Percentiles rank a stretch among this genome's conserved stretches.
Conservation (phyloP, 2,113 vertebrate genomes). For the Muscicapa adusta region DNA sequence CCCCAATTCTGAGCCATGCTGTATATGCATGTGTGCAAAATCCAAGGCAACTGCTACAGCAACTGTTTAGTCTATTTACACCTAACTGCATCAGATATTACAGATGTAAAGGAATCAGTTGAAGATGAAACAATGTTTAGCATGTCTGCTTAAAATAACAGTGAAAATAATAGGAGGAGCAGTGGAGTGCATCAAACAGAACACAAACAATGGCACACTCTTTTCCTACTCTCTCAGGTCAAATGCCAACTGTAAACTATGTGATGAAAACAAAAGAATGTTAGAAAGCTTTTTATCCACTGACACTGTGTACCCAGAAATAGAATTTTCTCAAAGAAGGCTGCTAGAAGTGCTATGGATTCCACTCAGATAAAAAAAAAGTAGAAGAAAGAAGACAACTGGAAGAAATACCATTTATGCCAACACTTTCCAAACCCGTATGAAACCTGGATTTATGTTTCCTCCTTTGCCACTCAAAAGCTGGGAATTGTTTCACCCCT, state of each 20-base stretch:
- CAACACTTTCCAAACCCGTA: background rate
- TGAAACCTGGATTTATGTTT: constrained; percentile 1
- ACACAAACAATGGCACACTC: background rate
- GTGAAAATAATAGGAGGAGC: background rate
- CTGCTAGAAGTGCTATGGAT: background rate
- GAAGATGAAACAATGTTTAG: constrained; percentile 28
- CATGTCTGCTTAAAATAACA: constrained; percentile 24
- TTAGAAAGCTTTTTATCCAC: background rate
- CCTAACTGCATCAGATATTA: background rate
- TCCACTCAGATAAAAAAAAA: background rate
- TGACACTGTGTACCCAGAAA: background rate
- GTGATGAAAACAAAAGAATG: constrained; percentile 49
- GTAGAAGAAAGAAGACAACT: constrained; percentile 4
- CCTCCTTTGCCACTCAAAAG: background rate
- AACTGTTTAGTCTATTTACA: background rate
- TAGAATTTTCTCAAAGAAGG: constrained; percentile 11
- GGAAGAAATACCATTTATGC: constrained; percentile 3
- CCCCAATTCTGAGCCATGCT: background rate
- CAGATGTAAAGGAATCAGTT: background rate
- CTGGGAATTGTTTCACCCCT: background rate
- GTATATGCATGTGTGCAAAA: background rate
- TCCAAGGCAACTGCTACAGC: background rate
- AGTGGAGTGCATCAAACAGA: background rate
- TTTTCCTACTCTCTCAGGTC: constrained; percentile 38
- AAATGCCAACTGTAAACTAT: constrained; percentile 52